phyloP scores from a whole-genome alignment of 2,113 vertebrate genomes.

The Sporophila hypoxantha region DNA sequence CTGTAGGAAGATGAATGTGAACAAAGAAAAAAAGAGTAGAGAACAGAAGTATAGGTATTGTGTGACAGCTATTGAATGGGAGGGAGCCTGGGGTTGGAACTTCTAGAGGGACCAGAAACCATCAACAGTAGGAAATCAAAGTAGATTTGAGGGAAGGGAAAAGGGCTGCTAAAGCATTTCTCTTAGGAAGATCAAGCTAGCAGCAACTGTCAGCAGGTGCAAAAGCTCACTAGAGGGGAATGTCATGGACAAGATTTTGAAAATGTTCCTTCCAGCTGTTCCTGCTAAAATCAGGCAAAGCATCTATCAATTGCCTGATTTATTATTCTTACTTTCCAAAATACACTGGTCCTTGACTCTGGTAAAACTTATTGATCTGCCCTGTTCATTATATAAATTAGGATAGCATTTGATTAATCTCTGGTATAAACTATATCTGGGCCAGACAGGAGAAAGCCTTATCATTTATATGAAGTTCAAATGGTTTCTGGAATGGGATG shows the following conservation, averaged over 20 bases:
- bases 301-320: background rate
- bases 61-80: background rate
- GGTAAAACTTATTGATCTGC: background rate
- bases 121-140: background rate
- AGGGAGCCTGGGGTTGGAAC: background rate
- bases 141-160: background rate
- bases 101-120: background rate
- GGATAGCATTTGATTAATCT: constrained; percentile 5
- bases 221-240: constrained; percentile 9
- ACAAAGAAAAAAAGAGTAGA: background rate
- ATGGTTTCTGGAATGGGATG: background rate
- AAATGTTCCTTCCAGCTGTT: background rate
- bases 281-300: background rate
- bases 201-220: background rate
- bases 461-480: background rate
- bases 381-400: constrained; percentile 10
- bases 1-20: background rate
- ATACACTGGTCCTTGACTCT: background rate
- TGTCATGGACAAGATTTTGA: background rate
- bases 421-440: background rate
- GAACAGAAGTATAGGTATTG: background rate
- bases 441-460: background rate
- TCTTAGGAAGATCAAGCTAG: background rate
- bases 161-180: background rate
- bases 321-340: background rate